Evolutionary conservation across 2,113 vertebrate species (phyloP).

Genomic region (Sylvilagus bachmani): DNA sequence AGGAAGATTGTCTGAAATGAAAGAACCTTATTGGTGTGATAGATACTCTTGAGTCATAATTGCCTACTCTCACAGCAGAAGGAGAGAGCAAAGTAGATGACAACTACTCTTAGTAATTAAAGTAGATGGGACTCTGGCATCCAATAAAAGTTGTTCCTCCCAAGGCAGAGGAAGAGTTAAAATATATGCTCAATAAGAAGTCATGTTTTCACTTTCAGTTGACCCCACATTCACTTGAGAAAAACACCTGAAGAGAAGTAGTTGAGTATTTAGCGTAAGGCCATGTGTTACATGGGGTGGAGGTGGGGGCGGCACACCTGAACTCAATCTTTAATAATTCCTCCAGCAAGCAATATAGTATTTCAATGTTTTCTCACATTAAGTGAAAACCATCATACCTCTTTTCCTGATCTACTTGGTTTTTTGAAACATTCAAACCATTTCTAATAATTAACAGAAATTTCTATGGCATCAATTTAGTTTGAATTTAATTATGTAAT

Average conservation of each 20-base stretch:
- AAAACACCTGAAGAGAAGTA: neutral
- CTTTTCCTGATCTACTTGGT: constrained; percentile 44
- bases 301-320: neutral
- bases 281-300: neutral
- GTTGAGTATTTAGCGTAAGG: neutral
- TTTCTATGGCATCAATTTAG: constrained; percentile 39
- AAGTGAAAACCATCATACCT: constrained; percentile 32
- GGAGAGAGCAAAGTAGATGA: neutral
- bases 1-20: neutral
- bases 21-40: neutral
- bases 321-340: constrained; percentile 59
- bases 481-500: constrained; percentile 46
- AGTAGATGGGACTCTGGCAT: neutral
- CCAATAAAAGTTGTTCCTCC: neutral
- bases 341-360: constrained; percentile 13
- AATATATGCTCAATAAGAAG: neutral
- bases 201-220: constrained; percentile 39
- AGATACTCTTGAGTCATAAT: neutral
- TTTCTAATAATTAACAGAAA: constrained; percentile 55
- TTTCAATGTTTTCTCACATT: constrained; percentile 51
- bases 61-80: constrained; percentile 23
- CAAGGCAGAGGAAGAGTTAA: neutral
- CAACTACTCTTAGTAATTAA: neutral
- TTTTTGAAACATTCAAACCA: constrained; percentile 14
- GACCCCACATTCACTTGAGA: constrained; percentile 6